Conservation (phyloP, 2,797 vertebrate genomes). For the Centropyge bicolor region DNA sequence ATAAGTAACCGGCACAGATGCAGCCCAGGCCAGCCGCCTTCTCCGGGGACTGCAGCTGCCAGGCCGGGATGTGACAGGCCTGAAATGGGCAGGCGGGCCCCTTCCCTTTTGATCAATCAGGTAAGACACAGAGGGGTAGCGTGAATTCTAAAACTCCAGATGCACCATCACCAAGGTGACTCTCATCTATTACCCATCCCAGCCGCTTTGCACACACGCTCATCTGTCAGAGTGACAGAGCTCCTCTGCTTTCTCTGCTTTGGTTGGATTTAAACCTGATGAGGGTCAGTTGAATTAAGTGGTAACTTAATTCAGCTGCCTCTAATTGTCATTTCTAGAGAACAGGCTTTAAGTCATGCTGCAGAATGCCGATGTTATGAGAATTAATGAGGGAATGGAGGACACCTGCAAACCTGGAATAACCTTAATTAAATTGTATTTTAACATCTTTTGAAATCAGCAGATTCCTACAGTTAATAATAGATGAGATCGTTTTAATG, state of each 20-base stretch:
- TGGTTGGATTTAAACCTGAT: constrained; percentile 46
- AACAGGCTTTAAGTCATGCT: constrained; percentile 30
- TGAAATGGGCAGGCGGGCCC: constrained; percentile 66
- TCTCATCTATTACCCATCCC: constrained; percentile 68
- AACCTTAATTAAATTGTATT: neutral
- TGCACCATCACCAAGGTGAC: constrained; percentile 79
- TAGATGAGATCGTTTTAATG: neutral
- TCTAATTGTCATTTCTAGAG: constrained; percentile 51
- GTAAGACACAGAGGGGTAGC: constrained; percentile 57
- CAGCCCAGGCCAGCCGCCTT: constrained; percentile 37
- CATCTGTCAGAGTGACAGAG: constrained; percentile 66
- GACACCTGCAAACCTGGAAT: neutral
- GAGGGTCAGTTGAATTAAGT: constrained; percentile 51
- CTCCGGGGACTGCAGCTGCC: constrained; percentile 71
- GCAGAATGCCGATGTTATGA: neutral
- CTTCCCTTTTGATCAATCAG: constrained; percentile 83
- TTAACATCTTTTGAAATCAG: constrained; percentile 7
- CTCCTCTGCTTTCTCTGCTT: constrained; percentile 47
- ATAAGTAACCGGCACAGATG: constrained; percentile 68
- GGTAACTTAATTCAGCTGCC: constrained; percentile 44
- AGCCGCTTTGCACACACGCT: constrained; percentile 53
- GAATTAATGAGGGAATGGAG: constrained; percentile 19
- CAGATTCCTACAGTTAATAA: neutral
- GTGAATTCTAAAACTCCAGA: constrained; percentile 78
- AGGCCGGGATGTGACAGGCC: constrained; percentile 67